A percentile compares a stretch with the other conserved stretches of the same genome.
phyloP scores from a whole-genome alignment of 2,113 vertebrate genomes.

The Promerops cafer region DNA sequence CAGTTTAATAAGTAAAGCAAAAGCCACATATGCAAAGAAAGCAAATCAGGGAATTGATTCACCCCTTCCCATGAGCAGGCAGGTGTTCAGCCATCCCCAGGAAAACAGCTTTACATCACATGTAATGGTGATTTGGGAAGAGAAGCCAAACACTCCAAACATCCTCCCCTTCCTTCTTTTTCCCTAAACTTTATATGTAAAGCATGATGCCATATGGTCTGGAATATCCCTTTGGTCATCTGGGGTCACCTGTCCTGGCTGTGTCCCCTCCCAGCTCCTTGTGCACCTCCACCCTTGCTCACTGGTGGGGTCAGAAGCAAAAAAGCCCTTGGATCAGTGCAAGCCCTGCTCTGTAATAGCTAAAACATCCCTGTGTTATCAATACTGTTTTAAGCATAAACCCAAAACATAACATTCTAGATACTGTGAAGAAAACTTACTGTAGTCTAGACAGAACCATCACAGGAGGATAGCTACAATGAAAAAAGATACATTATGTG shows the following conservation, averaged over 20 bases:
- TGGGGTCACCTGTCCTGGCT: neutral
- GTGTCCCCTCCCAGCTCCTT: neutral
- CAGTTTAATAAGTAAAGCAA: neutral
- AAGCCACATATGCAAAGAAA: neutral
- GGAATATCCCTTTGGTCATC: neutral
- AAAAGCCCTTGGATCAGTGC: neutral
- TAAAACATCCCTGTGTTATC: neutral
- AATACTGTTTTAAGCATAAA: neutral
- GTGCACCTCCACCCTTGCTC: neutral
- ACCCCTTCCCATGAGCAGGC: neutral
- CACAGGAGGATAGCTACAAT: neutral
- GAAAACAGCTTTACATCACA: neutral
- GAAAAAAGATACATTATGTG: neutral
- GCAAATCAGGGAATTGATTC: neutral
- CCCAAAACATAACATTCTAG: neutral
- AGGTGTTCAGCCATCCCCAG: neutral
- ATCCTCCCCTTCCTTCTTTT: neutral
- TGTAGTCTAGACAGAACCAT: neutral
- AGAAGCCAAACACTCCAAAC: neutral
- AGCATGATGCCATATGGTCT: neutral
- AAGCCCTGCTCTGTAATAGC: neutral
- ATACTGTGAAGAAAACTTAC: neutral
- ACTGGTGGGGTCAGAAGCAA: neutral
- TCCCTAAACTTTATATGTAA: neutral
- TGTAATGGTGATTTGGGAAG: neutral